Conservation (phyloP, 2,888 invertebrate species). For the Latrodectus elegans region DNA sequence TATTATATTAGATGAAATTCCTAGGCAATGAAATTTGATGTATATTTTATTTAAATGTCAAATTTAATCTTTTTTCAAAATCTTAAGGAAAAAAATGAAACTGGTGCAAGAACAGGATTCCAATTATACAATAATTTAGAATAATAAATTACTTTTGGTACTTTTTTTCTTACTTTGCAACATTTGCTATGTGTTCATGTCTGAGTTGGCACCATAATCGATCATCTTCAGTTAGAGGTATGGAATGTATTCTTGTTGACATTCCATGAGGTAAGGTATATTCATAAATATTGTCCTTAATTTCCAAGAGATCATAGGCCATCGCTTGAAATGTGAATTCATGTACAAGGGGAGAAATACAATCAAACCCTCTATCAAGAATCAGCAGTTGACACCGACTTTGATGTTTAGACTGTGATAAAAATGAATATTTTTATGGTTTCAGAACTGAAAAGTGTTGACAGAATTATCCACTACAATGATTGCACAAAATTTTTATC, state of each 20-base stretch:
- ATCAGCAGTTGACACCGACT: conserved; percentile 29
- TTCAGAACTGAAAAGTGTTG: too few species aligned
- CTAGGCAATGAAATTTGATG: too few species aligned
- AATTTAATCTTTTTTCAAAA: too few species aligned
- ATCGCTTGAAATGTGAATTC: conserved; percentile 61
- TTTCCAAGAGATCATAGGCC: conserved; percentile 51
- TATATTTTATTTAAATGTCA: too few species aligned
- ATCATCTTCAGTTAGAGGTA: conserved; percentile 41
- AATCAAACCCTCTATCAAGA: conserved; percentile 57
- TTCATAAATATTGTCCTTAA: conserved; percentile 42
- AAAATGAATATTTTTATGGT: neutral
- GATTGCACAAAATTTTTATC: too few species aligned
- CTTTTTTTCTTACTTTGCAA: conserved; percentile 19
- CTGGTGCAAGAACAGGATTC: too few species aligned
- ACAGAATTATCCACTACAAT: too few species aligned
- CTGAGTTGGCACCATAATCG: conserved; percentile 42
- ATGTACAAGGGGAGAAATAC: conserved; percentile 47
- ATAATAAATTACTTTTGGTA: neutral
- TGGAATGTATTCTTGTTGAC: neutral
- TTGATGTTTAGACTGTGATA: neutral
- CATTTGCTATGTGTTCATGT: conserved; percentile 57
- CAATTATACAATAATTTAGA: too few species aligned
- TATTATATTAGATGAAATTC: too few species aligned
- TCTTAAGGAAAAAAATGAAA: too few species aligned
- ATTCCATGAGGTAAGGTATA: conserved; percentile 7